A percentile compares a stretch with the other conserved stretches of the same genome.
Evolutionary conservation across 2,113 vertebrate species (phyloP).

Genomic region (Trichomycterus rosablanca): DNA sequence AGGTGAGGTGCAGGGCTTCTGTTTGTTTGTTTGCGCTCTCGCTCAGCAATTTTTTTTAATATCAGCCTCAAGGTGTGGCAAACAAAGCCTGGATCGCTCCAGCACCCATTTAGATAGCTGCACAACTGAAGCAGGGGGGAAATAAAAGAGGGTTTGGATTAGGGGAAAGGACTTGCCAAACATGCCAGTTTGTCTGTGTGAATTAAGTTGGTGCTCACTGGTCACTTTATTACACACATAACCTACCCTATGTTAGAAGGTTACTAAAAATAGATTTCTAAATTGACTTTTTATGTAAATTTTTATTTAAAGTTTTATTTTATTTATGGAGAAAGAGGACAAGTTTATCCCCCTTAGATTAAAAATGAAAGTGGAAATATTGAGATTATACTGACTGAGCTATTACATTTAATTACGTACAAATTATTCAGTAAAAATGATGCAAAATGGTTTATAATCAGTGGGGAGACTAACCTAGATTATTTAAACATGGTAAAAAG

Average conservation of each 20-base stretch:
- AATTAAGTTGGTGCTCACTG: slow-evolving; percentile 51
- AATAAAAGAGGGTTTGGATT: slow-evolving; percentile 46
- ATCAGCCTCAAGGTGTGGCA: slow-evolving; percentile 49
- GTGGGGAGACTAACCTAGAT: too few relatives aligned
- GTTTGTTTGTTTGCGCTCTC: slow-evolving; percentile 51
- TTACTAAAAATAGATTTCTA: too few relatives aligned
- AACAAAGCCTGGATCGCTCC: slow-evolving; percentile 37
- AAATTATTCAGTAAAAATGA: too few relatives aligned
- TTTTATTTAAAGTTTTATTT: too few relatives aligned
- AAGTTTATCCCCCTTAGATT: neutral
- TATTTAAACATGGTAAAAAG: too few relatives aligned
- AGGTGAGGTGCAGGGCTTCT: slow-evolving; percentile 51
- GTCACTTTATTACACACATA: slow-evolving; percentile 37
- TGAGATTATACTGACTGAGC: too few relatives aligned
- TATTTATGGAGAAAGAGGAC: too few relatives aligned
- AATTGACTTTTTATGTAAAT: neutral
- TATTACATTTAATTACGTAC: too few relatives aligned
- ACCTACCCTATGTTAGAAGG: too few relatives aligned
- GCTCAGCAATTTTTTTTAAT: slow-evolving; percentile 51
- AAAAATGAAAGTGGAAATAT: too few relatives aligned
- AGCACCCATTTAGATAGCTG: slow-evolving; percentile 40
- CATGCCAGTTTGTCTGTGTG: slow-evolving; percentile 47
- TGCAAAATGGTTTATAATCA: too few relatives aligned
- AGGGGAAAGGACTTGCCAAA: slow-evolving; percentile 48
- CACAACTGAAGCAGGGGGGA: slow-evolving; percentile 47